Conservation (phyloP, 1,140 invertebrate genomes). For the Tribolium madens region DNA sequence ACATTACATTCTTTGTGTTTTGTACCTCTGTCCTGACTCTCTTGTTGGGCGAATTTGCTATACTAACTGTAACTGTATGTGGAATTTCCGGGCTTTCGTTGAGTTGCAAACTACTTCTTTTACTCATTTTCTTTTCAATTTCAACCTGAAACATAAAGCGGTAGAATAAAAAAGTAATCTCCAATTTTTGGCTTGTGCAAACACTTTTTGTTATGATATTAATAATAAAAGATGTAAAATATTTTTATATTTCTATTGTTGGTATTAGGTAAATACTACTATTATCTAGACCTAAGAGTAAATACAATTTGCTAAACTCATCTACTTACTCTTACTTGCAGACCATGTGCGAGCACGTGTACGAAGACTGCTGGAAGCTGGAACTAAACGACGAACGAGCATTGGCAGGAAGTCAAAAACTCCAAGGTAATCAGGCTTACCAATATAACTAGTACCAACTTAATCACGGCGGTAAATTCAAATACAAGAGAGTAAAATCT, state of each 20-base stretch:
- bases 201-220: slow-evolving; percentile 12
- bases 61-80: background rate
- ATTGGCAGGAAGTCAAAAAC: too few species aligned
- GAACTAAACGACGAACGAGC: too few species aligned
- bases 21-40: background rate
- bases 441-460: too few species aligned
- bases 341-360: too few species aligned
- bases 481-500: too few species aligned
- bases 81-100: too few species aligned
- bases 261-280: slow-evolving; percentile 7
- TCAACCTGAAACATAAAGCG: slow-evolving; percentile 17
- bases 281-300: slow-evolving; percentile 19
- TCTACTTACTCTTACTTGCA: too few species aligned
- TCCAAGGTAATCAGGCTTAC: too few species aligned
- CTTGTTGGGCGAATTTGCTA: slow-evolving; percentile 1
- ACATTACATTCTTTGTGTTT: background rate
- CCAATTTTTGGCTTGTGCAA: slow-evolving; percentile 3
- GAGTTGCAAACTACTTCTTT: background rate
- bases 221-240: slow-evolving; percentile 8
- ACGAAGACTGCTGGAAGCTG: too few species aligned
- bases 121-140: slow-evolving; percentile 5
- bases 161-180: slow-evolving; percentile 17
- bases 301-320: background rate
- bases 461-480: too few species aligned
- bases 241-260: slow-evolving; percentile 7